Evolutionary conservation across 2,888 invertebrate genomes (phyloP), one percentile per base, ranked within the genome.

Genomic region (Amblyjoppa proteus): DNA sequence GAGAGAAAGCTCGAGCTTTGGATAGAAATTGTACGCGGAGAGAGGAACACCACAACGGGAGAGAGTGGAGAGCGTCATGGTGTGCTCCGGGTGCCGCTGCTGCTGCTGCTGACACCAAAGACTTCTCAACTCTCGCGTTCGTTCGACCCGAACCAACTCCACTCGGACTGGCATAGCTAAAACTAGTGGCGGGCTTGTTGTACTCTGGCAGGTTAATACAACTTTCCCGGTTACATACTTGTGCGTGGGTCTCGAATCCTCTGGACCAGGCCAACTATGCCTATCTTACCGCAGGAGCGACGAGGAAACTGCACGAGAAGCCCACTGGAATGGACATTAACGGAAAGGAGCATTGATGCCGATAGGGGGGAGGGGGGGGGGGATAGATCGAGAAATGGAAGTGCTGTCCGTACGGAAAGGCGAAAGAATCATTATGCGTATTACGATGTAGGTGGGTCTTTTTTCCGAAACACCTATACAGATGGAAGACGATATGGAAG

Each of bases 101-200:
- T 93, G 81, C 93, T 93, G 93, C 87, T 91, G 90, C 92, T 93
- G 93, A 93, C 93, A 93, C 93, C 93, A 94, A 94, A 94, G 93
- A 92, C 93, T 93, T 92, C 92, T 92, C 92, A 92, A 92, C 91
- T 90, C 91, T 88, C 88, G 85, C 89, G 89, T 79, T 41, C 68
- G 68, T 66, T 77, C 56, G 34, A 31, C 13, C 38, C 76, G 76
- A 34, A 53, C 66, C 76, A 20, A 68, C 66, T 51, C 66, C 28
- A 41, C n/a, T 11, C 20, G 56, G 68, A 68, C 41, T 38, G 20
- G 38, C 56, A 25, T 20, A 25, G 56, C 68, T 53, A 6, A n/a
- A 77, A 56, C 68, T 20, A 77, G 53, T 16, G 38, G 64, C 6
- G 64, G 58, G 25, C 76, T 68, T 61, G 68, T 81, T 34, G 66